phyloP scores from a whole-genome alignment of 1,140 invertebrate species.

The Pseudachorutes palmiensis region DNA sequence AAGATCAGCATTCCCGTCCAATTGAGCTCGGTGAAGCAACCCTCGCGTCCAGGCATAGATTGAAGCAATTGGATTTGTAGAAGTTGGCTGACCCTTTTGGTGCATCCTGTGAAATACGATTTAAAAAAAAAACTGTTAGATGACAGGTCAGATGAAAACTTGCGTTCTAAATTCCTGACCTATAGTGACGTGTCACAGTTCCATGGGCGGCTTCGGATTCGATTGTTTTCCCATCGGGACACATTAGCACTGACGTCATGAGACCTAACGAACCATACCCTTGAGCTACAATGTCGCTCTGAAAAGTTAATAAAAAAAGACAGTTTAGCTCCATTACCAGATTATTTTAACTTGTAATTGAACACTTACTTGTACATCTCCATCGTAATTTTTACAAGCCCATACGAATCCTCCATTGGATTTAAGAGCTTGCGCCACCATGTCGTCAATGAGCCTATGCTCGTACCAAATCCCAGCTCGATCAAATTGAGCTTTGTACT shows the following conservation, averaged over 20 bases:
- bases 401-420: slow-evolving; percentile 43
- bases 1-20: slow-evolving; percentile 68
- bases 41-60: slow-evolving; percentile 89
- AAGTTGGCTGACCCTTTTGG: slow-evolving; percentile 72
- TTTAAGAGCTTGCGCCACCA: slow-evolving; percentile 79
- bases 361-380: slow-evolving; percentile 23
- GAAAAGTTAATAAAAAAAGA: slow-evolving; percentile 56
- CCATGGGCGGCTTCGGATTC: slow-evolving; percentile 88
- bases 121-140: slow-evolving; percentile 1
- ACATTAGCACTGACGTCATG: slow-evolving; percentile 87
- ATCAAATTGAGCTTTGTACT: slow-evolving; percentile 70
- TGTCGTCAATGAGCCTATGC: slow-evolving; percentile 85
- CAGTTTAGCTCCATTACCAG: slow-evolving; percentile 43
- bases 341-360: background rate
- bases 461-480: slow-evolving; percentile 77
- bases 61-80: slow-evolving; percentile 82
- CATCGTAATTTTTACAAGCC: slow-evolving; percentile 34
- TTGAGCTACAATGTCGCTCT: slow-evolving; percentile 75
- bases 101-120: slow-evolving; percentile 49
- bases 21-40: slow-evolving; percentile 67
- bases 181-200: slow-evolving; percentile 82
- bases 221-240: slow-evolving; percentile 81
- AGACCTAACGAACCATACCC: slow-evolving; percentile 78
- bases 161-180: slow-evolving; percentile 42
- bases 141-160: background rate